These are phyloP conservation scores for Digitonthophagus gazella DNA, from an alignment of 2,888 invertebrate species.

Conservation along the genomic window DNA sequence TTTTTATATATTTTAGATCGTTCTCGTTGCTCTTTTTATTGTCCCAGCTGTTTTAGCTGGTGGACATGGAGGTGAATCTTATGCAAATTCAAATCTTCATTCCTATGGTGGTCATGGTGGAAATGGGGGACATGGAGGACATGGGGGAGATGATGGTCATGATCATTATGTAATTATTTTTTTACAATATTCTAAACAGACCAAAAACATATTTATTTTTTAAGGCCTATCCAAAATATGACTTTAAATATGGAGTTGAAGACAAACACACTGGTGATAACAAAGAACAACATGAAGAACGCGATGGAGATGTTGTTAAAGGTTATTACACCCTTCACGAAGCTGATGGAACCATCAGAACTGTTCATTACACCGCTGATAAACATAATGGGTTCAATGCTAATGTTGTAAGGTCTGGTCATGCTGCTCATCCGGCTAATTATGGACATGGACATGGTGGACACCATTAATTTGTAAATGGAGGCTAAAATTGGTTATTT, in stretches of 20 bases:
- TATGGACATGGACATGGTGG: slow-evolving; percentile 7
- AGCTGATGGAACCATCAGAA: slow-evolving; percentile 34
- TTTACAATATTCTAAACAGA: no score
- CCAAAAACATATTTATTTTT: not conserved
- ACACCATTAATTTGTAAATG: not conserved
- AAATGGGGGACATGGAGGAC: slow-evolving; percentile 16
- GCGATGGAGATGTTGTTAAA: slow-evolving; percentile 34
- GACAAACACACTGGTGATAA: slow-evolving; percentile 31
- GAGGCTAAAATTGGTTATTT: not conserved
- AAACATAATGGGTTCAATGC: slow-evolving; percentile 34
- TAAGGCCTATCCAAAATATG: slow-evolving; percentile 32
- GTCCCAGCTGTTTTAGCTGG: not conserved
- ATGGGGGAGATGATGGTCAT: slow-evolving; percentile 17
- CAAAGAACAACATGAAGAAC: slow-evolving; percentile 32
- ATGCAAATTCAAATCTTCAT: slow-evolving; percentile 14
- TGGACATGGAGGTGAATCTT: slow-evolving; percentile 17
- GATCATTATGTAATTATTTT: slow-evolving; percentile 6
- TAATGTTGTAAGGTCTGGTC: slow-evolving; percentile 30
- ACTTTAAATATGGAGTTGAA: slow-evolving; percentile 32
- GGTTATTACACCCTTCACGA: slow-evolving; percentile 31
- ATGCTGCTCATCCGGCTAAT: slow-evolving; percentile 29
- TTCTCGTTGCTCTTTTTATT: slow-evolving; percentile 8
- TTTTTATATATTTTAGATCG: not conserved
- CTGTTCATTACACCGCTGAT: slow-evolving; percentile 39
- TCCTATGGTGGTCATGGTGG: slow-evolving; percentile 15